Evolutionary conservation across 1,140 invertebrate species (phyloP), one percentile per base, ranked within the genome.

Genomic region (Mycetomoellerius zeteki): DNA sequence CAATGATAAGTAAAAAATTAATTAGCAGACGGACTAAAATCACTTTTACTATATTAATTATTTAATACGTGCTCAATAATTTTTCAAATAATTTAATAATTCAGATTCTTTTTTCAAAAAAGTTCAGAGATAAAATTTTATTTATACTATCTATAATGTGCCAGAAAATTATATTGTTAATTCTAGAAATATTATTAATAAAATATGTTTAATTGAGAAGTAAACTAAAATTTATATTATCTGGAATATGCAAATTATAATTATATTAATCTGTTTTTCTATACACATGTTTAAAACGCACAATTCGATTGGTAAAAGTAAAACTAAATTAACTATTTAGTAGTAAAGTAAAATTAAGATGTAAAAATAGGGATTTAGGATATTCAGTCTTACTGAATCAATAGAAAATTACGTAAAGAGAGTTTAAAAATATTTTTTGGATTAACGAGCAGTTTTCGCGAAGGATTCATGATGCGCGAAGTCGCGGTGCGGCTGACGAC

Each of bases 401-500:
- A 47, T 16, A 21, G 1, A 16, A 6, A 21, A 30, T 43, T 43
- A 19, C 3, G 19, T 21, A 73, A 54, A n/a, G 24, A 30, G 47
- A 72, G 37, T n/a, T 71, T 24, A 24, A 71, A 69, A 52, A n/a
- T 52, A 24, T 58, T 24, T 76, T 12, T 76, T 8, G 52, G 14
- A 52, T 52, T 52, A 24, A 67, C 12, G 14, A 50, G 10, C 19
- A 62, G n/a, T 30, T 65, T 80, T 80, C n/a, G 62, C 62, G 62
- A 37, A 80, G 47, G 52, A 54, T 60, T 76, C 37, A 60, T 14
- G 54, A 30, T 30, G 77, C 62, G 77, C n/a, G 62, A 80, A 67
- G n/a, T 21, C n/a, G 43, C 76, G 43, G 50, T 47, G 71, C 37
- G 77, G 85, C 73, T 64, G 84, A 82, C 67, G 73, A 78, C 69